Evolutionary conservation across 2,113 vertebrate genomes (phyloP), one percentile per base, ranked within the genome.

Genomic region (Emydura subglobosa): DNA sequence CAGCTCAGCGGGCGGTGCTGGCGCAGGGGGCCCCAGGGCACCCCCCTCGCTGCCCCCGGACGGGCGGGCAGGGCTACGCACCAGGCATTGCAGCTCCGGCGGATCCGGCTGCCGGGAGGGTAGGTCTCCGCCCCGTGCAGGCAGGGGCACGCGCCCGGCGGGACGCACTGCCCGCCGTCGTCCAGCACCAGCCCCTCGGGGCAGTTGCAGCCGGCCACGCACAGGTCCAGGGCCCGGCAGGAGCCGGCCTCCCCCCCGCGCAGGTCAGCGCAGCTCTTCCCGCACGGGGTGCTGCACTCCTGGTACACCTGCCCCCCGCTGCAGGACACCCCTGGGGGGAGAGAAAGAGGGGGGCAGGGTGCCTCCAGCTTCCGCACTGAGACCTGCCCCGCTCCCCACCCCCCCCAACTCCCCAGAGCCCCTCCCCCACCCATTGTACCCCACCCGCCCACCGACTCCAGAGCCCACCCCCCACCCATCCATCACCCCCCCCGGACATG

Each of bases 141-240:
- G 92, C 99, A 99, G 16, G 98, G 95, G 57, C 99, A 99, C 97
- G 98, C 88, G 7, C 65, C 82, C 7, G 97, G 93, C 5, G 97
- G 98, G 29, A 99, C 97, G 59, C 99, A 99, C 95, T 99, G 99
- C 2, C 98, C 98, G 9, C 98, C 95, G 0, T 98, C 96, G 72
- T 99, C 98, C 97, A 98, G 97, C 24, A 98, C 97, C 82, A 99
- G 97, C 22, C 98, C 99, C 0, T 76, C 25, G 0, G 98, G 98
- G 82, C 99, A 99, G 91, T 98, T 98, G 91, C 99, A 99, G 10
- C 99, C 99, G 0, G 99, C 98, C 87, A 99, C 98, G 34, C 99
- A 99, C 68, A 94, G 94, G 1, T 65, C 91, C 3, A 94, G 55
- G 0, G 84, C 92, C 7, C 93, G 94, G 82, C 99, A 99, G 79